Conservation (phyloP, 2,888 invertebrate genomes). For the Anthoptus insignis region DNA sequence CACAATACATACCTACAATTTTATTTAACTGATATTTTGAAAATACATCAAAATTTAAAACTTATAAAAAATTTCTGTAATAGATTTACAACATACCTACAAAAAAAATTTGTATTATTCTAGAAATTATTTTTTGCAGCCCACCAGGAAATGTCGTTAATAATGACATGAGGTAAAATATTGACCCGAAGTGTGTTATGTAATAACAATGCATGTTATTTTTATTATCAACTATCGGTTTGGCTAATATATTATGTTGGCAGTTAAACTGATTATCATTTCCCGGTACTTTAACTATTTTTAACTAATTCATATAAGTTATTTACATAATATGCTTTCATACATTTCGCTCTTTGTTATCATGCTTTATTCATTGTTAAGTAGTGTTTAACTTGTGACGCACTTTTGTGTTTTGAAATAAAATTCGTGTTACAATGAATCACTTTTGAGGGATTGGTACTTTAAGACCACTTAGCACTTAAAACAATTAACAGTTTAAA, state of each 20-base stretch:
- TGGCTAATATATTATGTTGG: slow-evolving; percentile 23
- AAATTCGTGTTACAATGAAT: not conserved
- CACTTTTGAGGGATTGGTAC: not conserved
- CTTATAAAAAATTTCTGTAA: too few species aligned
- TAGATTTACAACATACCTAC: not conserved
- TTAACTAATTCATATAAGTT: not conserved
- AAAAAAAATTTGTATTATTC: not conserved
- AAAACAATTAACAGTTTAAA: too few species aligned
- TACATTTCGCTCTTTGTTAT: not conserved
- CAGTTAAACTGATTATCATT: too few species aligned
- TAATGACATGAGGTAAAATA: slow-evolving; percentile 73
- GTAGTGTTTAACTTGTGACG: slow-evolving; percentile 6
- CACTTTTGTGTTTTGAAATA: slow-evolving; percentile 1
- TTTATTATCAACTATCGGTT: slow-evolving; percentile 24
- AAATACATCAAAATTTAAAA: too few species aligned
- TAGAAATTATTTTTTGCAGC: slow-evolving; percentile 68
- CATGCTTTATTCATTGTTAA: slow-evolving; percentile 7
- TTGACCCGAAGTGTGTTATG: slow-evolving; percentile 25
- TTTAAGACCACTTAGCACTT: not conserved
- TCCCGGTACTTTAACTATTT: not conserved
- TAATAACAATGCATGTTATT: slow-evolving; percentile 28
- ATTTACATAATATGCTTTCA: not conserved
- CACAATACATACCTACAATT: too few species aligned
- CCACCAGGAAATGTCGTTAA: slow-evolving; percentile 74
- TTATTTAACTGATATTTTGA: too few species aligned